Conservation (phyloP, 2,888 invertebrate species). For the Heliconius erato region DNA sequence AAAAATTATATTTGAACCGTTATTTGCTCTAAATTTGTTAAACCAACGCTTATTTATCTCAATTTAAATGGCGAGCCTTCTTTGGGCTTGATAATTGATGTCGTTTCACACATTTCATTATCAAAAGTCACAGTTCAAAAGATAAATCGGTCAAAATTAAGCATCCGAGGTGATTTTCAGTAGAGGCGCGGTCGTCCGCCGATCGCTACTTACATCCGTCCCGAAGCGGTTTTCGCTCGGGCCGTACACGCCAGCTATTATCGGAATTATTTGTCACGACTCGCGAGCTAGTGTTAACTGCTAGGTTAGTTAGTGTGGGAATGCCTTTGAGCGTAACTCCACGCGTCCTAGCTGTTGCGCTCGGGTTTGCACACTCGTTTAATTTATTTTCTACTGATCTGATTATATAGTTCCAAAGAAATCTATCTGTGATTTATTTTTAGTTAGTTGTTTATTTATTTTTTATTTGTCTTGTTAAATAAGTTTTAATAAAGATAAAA, state of each 20-base stretch:
- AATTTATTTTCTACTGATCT: constrained; percentile 69
- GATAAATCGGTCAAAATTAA: constrained; percentile 26
- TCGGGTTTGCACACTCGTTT: constrained; percentile 64
- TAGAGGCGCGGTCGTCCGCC: constrained; percentile 41
- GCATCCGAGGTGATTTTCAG: constrained; percentile 33
- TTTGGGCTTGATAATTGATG: constrained; percentile 64
- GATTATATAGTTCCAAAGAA: constrained; percentile 74
- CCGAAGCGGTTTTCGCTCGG: constrained; percentile 65
- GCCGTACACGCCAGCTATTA: constrained; percentile 58
- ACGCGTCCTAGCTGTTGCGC: constrained; percentile 58
- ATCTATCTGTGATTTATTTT: constrained; percentile 75
- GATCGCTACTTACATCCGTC: constrained; percentile 63
- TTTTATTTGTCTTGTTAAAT: constrained; percentile 60
- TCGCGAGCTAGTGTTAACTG: constrained; percentile 64
- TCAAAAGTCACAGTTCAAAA: constrained; percentile 60
- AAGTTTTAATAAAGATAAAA: constrained; percentile 68
- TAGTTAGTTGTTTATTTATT: constrained; percentile 54
- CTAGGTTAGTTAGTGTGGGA: constrained; percentile 69
- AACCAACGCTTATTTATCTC: not conserved
- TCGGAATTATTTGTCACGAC: constrained; percentile 52
- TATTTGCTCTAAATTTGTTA: not conserved
- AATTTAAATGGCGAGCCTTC: constrained; percentile 70
- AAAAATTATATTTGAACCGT: not conserved
- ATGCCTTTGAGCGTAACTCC: constrained; percentile 62
- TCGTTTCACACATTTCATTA: constrained; percentile 64